phyloP scores from a whole-genome alignment of 64 coral and sea anemone genomes.

The Actinia equina region DNA sequence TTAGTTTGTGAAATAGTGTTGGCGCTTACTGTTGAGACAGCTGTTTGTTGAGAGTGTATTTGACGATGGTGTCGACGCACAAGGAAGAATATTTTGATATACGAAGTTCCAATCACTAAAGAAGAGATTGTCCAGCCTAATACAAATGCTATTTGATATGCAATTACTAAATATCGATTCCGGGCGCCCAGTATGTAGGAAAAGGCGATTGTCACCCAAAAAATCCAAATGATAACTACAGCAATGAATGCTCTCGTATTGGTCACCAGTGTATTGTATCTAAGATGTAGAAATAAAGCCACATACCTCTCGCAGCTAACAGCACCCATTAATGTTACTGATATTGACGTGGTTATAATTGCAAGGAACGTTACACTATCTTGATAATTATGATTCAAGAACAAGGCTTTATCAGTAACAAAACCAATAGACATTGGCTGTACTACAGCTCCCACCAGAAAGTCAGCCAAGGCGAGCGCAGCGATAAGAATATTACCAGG shows the following conservation, averaged over 20 bases:
- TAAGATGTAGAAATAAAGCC: not conserved
- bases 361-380: not conserved
- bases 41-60: not conserved
- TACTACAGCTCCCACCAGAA: not conserved
- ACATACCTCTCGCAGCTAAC: constrained; percentile 1
- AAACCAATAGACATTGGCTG: not conserved
- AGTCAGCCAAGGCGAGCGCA: not conserved
- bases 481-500: not conserved
- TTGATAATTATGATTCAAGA: not conserved
- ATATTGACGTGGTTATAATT: not conserved
- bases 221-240: not conserved
- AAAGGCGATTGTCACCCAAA: not conserved
- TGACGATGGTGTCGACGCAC: constrained; percentile 9
- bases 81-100: not conserved
- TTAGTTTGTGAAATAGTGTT: constrained; percentile 2
- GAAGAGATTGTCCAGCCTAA: not conserved
- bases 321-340: constrained; percentile 1
- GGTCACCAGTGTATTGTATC: not conserved
- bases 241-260: not conserved
- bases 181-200: not conserved
- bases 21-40: not conserved
- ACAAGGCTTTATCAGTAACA: not conserved
- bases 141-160: no score
- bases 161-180: not conserved
- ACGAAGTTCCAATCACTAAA: not conserved